Conservation (phyloP, 2,797 vertebrate species). For the Malacoctenus gilli region DNA sequence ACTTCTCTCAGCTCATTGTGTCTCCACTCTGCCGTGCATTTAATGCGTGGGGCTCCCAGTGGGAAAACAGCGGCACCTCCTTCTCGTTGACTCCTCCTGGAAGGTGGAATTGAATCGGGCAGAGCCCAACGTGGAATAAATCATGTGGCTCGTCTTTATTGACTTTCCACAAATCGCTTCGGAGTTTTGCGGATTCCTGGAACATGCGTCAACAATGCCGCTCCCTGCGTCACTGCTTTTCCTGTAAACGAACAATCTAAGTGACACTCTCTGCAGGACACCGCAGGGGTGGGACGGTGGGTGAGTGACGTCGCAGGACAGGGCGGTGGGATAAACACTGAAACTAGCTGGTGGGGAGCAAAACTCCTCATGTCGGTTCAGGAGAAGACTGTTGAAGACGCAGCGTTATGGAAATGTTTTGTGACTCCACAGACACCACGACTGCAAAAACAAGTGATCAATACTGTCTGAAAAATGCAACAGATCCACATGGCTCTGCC, state of each 20-base stretch:
- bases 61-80: slow-evolving; percentile 32
- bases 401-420: neutral
- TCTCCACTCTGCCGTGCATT: slow-evolving; percentile 39
- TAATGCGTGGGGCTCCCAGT: slow-evolving; percentile 43
- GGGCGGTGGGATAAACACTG: slow-evolving; percentile 7
- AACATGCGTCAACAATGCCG: neutral
- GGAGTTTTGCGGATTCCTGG: neutral
- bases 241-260: slow-evolving; percentile 4
- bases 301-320: slow-evolving; percentile 1
- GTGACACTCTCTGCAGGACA: slow-evolving; percentile 3
- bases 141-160: slow-evolving; percentile 7
- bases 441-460: neutral
- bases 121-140: slow-evolving; percentile 14
- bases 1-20: slow-evolving; percentile 39
- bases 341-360: no score
- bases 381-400: neutral
- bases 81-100: slow-evolving; percentile 12
- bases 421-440: neutral
- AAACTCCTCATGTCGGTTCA: slow-evolving; percentile 10
- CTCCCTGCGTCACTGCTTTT: slow-evolving; percentile 12
- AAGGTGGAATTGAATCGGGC: slow-evolving; percentile 17
- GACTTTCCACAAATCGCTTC: slow-evolving; percentile 8
- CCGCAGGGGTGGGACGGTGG: slow-evolving; percentile 6
- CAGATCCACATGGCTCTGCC: slow-evolving; percentile 6
- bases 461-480: slow-evolving; percentile 1